A percentile compares a stretch with the other conserved stretches of the same genome.
These are phyloP conservation scores for Hydrocynus forskahlii DNA, from an alignment of 2,797 vertebrate species.

Conservation along the genomic window DNA sequence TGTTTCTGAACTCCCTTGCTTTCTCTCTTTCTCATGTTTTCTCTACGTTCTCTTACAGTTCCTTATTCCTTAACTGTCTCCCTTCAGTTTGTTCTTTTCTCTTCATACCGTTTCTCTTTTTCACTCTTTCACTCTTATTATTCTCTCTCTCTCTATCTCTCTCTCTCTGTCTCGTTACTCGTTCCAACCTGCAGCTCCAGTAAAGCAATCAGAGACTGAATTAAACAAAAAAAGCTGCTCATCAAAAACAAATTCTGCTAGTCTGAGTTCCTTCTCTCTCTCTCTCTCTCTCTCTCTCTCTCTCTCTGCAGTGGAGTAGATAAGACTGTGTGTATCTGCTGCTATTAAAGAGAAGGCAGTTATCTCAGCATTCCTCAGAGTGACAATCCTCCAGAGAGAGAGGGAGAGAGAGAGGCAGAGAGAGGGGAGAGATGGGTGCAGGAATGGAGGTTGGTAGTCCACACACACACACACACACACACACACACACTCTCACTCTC, in stretches of 20 bases:
- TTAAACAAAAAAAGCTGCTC: slow-evolving; percentile 66
- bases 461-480: slow-evolving; percentile 19
- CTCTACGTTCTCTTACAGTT: too few relatives aligned
- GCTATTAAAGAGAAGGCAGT: slow-evolving; percentile 77
- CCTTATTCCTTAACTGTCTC: too few relatives aligned
- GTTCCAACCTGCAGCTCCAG: slow-evolving; percentile 67
- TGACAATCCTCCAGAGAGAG: slow-evolving; percentile 68
- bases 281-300: slow-evolving; percentile 56
- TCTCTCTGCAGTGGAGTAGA: slow-evolving; percentile 73
- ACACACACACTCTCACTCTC: slow-evolving; percentile 11
- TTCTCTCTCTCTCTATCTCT: slow-evolving; percentile 48
- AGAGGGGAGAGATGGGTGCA: not conserved
- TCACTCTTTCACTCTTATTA: too few relatives aligned
- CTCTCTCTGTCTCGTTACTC: slow-evolving; percentile 55
- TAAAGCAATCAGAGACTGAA: slow-evolving; percentile 60
- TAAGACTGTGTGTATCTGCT: slow-evolving; percentile 74
- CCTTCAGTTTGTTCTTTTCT: too few relatives aligned
- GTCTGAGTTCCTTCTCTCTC: slow-evolving; percentile 53
- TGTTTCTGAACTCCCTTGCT: too few relatives aligned
- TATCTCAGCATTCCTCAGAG: slow-evolving; percentile 71
- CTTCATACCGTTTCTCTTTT: too few relatives aligned
- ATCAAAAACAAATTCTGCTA: slow-evolving; percentile 73
- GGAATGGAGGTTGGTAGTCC: not conserved
- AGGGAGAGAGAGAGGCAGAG: not conserved
- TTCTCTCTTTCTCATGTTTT: too few relatives aligned